Evolutionary conservation across 2,888 invertebrate species (phyloP).

Genomic region (Limnephilus rhombicus): DNA sequence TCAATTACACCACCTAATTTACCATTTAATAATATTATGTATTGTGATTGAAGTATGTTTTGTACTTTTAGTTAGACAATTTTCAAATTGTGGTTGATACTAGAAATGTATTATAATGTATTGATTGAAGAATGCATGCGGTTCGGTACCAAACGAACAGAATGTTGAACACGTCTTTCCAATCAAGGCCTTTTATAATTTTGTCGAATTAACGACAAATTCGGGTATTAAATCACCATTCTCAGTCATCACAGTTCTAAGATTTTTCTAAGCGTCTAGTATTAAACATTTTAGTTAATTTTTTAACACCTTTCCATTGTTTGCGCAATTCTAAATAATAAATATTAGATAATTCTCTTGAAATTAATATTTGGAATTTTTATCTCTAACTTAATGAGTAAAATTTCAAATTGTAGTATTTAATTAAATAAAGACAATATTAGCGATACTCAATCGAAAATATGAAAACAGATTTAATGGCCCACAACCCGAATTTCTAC

Average conservation of each 20-base stretch:
- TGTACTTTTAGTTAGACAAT: slow-evolving; percentile 61
- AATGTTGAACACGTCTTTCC: background rate
- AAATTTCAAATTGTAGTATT: too few relatives aligned
- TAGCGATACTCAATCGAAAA: too few relatives aligned
- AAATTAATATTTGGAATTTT: too few relatives aligned
- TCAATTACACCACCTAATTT: slow-evolving; percentile 15
- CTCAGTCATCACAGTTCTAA: background rate
- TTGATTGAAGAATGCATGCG: slow-evolving; percentile 56
- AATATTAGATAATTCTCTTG: background rate
- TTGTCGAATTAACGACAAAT: background rate
- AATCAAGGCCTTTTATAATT: slow-evolving; percentile 27
- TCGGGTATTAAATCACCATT: background rate
- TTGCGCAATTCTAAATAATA: background rate
- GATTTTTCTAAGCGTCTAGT: background rate
- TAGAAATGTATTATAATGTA: slow-evolving; percentile 47
- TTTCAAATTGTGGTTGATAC: slow-evolving; percentile 48
- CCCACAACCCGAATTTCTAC: too few relatives aligned
- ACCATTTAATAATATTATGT: slow-evolving; percentile 25
- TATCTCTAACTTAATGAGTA: too few relatives aligned
- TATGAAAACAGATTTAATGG: too few relatives aligned
- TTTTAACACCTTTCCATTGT: background rate
- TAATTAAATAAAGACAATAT: too few relatives aligned
- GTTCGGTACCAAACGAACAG: background rate
- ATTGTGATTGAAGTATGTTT: slow-evolving; percentile 59
- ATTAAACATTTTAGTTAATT: background rate